Base-by-base conservation (phyloP, 2,113 vertebrate genomes). In the Pelvicachromis taeniatus region DNA sequence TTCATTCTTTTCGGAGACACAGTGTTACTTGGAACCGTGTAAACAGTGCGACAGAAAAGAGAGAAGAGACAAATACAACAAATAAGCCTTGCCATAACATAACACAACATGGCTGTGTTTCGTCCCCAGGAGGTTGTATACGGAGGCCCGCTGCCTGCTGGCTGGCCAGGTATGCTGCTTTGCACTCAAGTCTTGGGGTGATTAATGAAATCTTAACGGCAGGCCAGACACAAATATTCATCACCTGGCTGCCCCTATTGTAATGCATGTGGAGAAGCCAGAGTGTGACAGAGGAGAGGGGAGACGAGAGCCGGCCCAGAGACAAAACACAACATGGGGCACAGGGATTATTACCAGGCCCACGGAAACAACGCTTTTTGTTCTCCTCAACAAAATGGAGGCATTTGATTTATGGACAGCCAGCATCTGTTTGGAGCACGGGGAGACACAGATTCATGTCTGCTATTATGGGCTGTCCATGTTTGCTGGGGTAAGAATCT, bases 181-280 rank as follows among this genome's bases (percentile, higher is more conserved):
- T 68, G 88, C 91, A 92, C 94, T 94, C 92, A 92, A 94, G 93
- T 93, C 89, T 88, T 82, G 87, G 84, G 82, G 93, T 91, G 94
- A 94, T 94, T 94, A 94, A 93, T 96, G 95, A 94, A 96, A 95
- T 95, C 93, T 95, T 95, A 95, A 94, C 94, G 85, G 93, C 93
- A 89, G 93, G 90, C 93, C 88, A 89, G 95, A 96, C 95, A 96
- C 95, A 95, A 95, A 94, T 95, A 95, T 96, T 95, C 94, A 96
- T 96, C 95, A 96, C 95, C 93, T 87, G 88, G 93, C 90, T 94
- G 95, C 92, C 93, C 93, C 94, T 91, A 95, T 95, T 95, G 94
- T 96, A 95, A 95, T 94, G 93, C 93, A 88, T 88, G 85, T 89
- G 94, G 93, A 95, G 93, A 93, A 94, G 91, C 86, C 80, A 83